Percentiles rank a stretch among this genome's conserved stretches.
Conservation (phyloP, 2,888 invertebrate species). For the Polia nebulosa region DNA sequence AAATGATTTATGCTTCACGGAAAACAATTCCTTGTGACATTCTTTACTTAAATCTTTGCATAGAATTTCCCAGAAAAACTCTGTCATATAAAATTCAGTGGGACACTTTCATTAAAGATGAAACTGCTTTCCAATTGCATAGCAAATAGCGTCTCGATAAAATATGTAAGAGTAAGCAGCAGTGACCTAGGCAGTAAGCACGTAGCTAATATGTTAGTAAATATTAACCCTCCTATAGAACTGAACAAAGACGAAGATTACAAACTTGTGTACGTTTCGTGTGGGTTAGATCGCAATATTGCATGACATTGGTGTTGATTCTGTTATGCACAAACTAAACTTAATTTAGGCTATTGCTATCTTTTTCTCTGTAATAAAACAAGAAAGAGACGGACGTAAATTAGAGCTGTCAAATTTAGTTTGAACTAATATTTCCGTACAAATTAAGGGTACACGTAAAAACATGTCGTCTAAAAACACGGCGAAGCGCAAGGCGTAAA, state of each 20-base stretch:
- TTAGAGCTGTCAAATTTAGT: too few relatives aligned
- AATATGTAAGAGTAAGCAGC: slow-evolving; percentile 34
- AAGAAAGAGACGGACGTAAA: too few relatives aligned
- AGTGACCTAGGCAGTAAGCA: slow-evolving; percentile 30
- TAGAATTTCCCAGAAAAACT: neutral
- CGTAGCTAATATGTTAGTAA: slow-evolving; percentile 44
- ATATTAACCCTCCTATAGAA: slow-evolving; percentile 27
- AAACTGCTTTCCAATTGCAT: slow-evolving; percentile 29
- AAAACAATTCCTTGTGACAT: slow-evolving; percentile 2
- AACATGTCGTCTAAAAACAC: too few relatives aligned
- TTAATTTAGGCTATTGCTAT: too few relatives aligned
- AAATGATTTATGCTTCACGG: neutral
- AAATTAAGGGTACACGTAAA: too few relatives aligned
- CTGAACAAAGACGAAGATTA: slow-evolving; percentile 39
- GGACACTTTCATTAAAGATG: slow-evolving; percentile 10
- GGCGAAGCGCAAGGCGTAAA: too few relatives aligned
- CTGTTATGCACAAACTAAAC: too few relatives aligned
- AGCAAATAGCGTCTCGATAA: slow-evolving; percentile 25
- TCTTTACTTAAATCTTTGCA: neutral
- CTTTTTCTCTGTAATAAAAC: too few relatives aligned
- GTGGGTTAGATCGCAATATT: slow-evolving; percentile 16
- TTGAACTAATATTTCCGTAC: too few relatives aligned
- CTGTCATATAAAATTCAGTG: slow-evolving; percentile 5
- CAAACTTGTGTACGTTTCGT: slow-evolving; percentile 23
- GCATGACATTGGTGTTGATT: too few relatives aligned